Evolutionary conservation across 2,113 vertebrate genomes (phyloP), one percentile per base, ranked within the genome.

Genomic region (Gasterosteus aculeatus): DNA sequence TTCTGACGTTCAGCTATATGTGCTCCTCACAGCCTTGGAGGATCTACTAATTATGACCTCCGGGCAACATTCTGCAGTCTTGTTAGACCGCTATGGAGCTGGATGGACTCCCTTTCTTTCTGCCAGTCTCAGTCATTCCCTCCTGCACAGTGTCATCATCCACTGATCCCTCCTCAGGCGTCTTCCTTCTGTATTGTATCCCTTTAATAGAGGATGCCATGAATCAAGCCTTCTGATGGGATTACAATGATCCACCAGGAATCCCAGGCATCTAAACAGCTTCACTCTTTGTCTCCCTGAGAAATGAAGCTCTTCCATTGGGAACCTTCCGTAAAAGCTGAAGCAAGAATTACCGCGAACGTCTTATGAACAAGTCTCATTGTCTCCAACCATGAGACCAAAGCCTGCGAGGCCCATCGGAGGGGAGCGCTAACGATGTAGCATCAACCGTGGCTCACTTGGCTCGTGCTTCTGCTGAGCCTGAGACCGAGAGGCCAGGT

Each of bases 31-130:
- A 64, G 65, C 57, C 78, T 72, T 68, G 38, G 77, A 85, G 74
- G 56, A 82, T 22, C 11, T 26, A 71, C 53, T 87, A 84, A 84
- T 89, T 79, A 84, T 81, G 79, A 84, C 72, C 77, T 72, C 59
- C 61, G 61, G 82, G 57, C 81, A 26, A 8, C 64, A 19, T 35
- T 26, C 44, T 15, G 7, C 80, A 66, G 67, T 76, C 65, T 67
- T 1, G 19, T 77, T 83, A 85, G 66, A 53, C 47, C 39, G 12
- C 72, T n/a, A 26, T 68, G n/a, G 39, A 62, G 29, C 46, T 60
- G 57, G 29, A 46, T 59, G 74, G 68, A 81, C 65, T 68, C 49
- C 44, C 29, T 1, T 44, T 62, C 33, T 1, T 39, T 39, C 54
- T 69, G 41, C 38, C 35, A 35, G 19, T n/a, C 10, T 26, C 61